Evolutionary conservation across 2,888 invertebrate genomes (phyloP), one percentile per base, ranked within the genome.

Genomic region (Chymomyza procnemis): DNA sequence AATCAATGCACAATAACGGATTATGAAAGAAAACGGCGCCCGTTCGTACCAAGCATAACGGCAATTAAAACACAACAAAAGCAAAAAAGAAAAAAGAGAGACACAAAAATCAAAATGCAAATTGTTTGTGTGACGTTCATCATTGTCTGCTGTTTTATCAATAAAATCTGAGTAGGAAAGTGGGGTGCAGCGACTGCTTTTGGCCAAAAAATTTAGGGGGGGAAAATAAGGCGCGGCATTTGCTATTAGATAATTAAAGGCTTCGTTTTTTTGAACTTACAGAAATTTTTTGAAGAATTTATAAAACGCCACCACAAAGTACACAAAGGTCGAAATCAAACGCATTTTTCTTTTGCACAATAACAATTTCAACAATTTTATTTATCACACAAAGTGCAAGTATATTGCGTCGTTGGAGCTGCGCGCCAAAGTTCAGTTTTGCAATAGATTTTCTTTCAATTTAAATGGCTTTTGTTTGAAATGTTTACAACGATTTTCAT

Each of bases 221-320:
- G 26, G 2, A 26, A 26, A 26, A 26, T 6, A 3, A 50, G 16
- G 34, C 30, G 56, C 16, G 56, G 18, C 56, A 26, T 41, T 41
- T 41, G 12, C 9, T 41, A 41, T 64, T 22, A 19, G 59, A 18
- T n/a, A 3, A 60, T 34, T 18, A 9, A n/a, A 41, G 12, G 9
- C 34, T 41, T 12, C 1, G 9, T 12, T 9, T n/a, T n/a, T n/a
- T 41, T 9, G 3, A 41, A 85, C 80, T 87, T 78, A 85, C 87
- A 85, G 56, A 59, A 76, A 70, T 69, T 87, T 88, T 54, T 79
- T 83, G 52, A 85, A 71, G 66, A 82, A 69, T 64, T 87, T 89
- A 59, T 88, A 88, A 47, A 83, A 73, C 22, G 79, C 74, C 65
- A 89, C 85, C 50, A 80, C 56, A 61, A 79, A 65, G 21, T 73